phyloP scores from a whole-genome alignment of 2,888 invertebrate species.

The Xanthostigma xanthostigma region DNA sequence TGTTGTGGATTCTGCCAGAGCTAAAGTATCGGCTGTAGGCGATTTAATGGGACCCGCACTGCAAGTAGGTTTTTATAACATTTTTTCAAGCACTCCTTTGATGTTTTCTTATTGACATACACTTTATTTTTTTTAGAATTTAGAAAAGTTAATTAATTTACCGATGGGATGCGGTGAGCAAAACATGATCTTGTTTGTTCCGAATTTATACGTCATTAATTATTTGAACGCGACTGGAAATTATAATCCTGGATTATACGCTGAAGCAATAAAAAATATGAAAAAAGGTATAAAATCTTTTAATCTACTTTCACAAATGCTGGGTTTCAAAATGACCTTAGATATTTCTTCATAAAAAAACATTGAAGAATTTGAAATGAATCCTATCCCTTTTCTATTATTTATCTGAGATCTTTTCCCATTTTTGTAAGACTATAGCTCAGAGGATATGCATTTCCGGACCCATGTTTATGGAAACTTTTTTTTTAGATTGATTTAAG shows the following conservation, averaged over 20 bases:
- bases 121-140: slow-evolving; percentile 29
- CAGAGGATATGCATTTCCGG: too few relatives aligned
- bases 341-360: too few relatives aligned
- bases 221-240: slow-evolving; percentile 40
- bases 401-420: too few relatives aligned
- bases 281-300: slow-evolving; percentile 31
- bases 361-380: too few relatives aligned
- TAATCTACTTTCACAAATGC: not conserved
- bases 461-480: too few relatives aligned
- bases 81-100: not conserved
- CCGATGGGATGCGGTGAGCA: slow-evolving; percentile 73
- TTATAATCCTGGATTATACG: slow-evolving; percentile 36
- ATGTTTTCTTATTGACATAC: not conserved
- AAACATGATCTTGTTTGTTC: slow-evolving; percentile 62
- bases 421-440: too few relatives aligned
- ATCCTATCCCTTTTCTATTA: too few relatives aligned
- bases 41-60: slow-evolving; percentile 43
- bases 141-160: slow-evolving; percentile 47
- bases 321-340: not conserved
- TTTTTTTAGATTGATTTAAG: too few relatives aligned
- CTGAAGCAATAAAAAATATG: slow-evolving; percentile 37
- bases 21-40: slow-evolving; percentile 44
- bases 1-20: slow-evolving; percentile 46
- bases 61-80: slow-evolving; percentile 13
- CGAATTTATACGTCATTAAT: slow-evolving; percentile 51